phyloP scores from a whole-genome alignment of 2,888 invertebrate species.

The Mantis religiosa region DNA sequence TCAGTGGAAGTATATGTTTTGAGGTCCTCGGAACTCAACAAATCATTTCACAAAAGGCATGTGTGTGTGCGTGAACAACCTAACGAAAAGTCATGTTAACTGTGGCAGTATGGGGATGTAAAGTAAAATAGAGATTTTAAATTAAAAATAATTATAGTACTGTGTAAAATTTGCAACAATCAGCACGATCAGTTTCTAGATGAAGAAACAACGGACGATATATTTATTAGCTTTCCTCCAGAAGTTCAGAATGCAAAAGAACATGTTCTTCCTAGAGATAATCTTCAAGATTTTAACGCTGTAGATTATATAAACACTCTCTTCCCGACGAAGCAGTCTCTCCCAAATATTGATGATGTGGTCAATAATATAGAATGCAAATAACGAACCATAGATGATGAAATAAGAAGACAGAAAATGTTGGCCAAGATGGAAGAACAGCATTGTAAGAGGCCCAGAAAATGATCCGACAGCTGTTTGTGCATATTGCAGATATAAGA shows the following conservation, averaged over 20 bases:
- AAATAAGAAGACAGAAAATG: constrained; percentile 85
- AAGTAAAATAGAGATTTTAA: background rate
- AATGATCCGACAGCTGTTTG: constrained; percentile 80
- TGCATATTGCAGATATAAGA: constrained; percentile 90
- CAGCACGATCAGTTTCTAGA: constrained; percentile 45
- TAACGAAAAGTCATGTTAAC: no score
- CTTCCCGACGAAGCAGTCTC: constrained; percentile 96
- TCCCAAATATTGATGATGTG: constrained; percentile 86
- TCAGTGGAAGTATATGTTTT: no score
- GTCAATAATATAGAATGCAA: constrained; percentile 77
- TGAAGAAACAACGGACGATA: constrained; percentile 48
- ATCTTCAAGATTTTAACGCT: constrained; percentile 92
- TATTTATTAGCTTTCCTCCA: constrained; percentile 62
- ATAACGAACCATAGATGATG: constrained; percentile 79
- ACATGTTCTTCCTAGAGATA: constrained; percentile 81
- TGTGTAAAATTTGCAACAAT: background rate
- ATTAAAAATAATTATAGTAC: background rate
- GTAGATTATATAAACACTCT: constrained; percentile 94
- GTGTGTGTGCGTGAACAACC: no score
- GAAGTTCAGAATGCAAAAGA: constrained; percentile 89
- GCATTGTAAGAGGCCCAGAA: constrained; percentile 83
- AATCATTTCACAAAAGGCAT: no score
- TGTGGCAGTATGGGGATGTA: no score
- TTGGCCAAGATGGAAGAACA: constrained; percentile 73
- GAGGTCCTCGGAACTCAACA: no score